A percentile compares a stretch with the other conserved stretches of the same genome.
These are phyloP conservation scores for Hyperopisus bebe DNA, from an alignment of 2,113 vertebrate species.

Conservation along the genomic window DNA sequence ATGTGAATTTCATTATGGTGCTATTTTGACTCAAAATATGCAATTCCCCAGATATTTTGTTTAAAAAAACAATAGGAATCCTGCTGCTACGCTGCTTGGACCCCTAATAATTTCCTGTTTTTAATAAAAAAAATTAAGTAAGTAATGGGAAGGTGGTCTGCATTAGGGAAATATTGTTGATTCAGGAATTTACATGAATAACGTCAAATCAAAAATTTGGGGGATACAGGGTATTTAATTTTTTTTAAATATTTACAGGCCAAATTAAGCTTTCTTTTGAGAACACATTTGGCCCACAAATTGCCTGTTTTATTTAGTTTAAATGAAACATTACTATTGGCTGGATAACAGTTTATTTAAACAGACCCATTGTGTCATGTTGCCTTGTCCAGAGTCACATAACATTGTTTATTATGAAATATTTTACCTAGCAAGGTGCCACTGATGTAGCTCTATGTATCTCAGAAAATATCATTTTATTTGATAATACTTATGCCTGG, in stretches of 20 bases:
- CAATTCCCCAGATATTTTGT: neutral
- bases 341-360: neutral
- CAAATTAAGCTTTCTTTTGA: neutral
- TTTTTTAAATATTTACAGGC: neutral
- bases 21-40: neutral
- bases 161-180: neutral
- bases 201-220: neutral
- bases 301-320: neutral
- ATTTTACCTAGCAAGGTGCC: neutral
- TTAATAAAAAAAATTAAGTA: neutral
- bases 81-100: neutral
- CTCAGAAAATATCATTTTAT: neutral
- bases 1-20: neutral
- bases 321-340: neutral
- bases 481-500: neutral
- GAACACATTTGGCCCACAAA: neutral
- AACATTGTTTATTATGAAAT: neutral
- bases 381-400: neutral
- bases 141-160: neutral
- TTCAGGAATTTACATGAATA: neutral
- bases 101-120: neutral
- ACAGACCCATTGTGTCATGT: neutral
- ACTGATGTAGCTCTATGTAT: neutral
- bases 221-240: neutral
- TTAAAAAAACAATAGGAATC: neutral